Evolutionary conservation across 2,113 vertebrate genomes (phyloP).

Genomic region (Dinomys branickii): DNA sequence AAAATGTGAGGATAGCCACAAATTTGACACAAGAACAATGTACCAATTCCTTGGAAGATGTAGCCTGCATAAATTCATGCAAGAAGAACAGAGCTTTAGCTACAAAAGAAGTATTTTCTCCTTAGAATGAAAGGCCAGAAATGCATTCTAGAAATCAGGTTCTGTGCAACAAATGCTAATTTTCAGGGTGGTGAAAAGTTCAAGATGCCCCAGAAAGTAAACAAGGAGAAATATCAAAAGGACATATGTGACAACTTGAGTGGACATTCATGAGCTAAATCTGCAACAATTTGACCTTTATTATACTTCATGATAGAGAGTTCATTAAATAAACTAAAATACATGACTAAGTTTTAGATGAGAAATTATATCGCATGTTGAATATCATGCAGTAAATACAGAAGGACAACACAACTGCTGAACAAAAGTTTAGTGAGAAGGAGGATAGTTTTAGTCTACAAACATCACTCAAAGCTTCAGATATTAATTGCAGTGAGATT

Average conservation of each 20-base stretch:
- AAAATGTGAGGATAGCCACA: background rate
- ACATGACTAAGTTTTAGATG: background rate
- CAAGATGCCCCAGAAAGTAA: too few relatives aligned
- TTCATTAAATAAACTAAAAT: background rate
- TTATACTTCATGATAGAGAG: background rate
- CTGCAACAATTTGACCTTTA: background rate
- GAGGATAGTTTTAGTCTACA: background rate
- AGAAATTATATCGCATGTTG: background rate
- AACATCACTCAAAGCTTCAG: background rate
- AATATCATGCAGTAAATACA: background rate
- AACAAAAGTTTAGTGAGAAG: background rate
- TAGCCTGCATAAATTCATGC: background rate
- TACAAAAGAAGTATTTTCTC: background rate
- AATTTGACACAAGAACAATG: background rate
- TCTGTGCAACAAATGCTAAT: background rate
- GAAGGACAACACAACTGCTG: background rate
- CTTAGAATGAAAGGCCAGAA: background rate
- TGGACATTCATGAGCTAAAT: background rate
- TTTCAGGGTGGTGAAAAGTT: background rate
- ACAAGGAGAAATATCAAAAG: background rate
- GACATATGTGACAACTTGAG: background rate
- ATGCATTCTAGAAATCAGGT: background rate
- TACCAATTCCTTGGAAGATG: background rate
- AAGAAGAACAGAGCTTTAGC: background rate
- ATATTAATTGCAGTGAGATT: background rate